Percentiles rank a stretch among this genome's conserved stretches.
Evolutionary conservation across 1,140 invertebrate genomes (phyloP).

Genomic region (Euura lappo): DNA sequence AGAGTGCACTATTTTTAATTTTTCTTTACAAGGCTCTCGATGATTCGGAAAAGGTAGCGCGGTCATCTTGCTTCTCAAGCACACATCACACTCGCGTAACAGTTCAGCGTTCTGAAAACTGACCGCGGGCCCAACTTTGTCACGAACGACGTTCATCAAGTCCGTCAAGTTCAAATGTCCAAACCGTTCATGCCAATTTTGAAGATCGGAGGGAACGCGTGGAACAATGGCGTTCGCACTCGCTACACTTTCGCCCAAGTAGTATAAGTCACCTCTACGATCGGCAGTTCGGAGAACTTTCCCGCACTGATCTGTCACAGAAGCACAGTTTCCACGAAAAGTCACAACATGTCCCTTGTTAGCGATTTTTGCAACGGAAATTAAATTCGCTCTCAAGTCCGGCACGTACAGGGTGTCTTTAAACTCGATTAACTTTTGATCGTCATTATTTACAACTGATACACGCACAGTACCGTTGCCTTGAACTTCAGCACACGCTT

Average conservation of each 20-base stretch:
- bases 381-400: slow-evolving; percentile 32
- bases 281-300: slow-evolving; percentile 13
- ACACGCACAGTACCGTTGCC: slow-evolving; percentile 21
- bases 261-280: slow-evolving; percentile 19
- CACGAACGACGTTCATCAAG: background rate
- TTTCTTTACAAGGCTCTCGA: slow-evolving; percentile 24
- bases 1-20: slow-evolving; percentile 45
- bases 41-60: slow-evolving; percentile 34
- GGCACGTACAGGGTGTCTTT: slow-evolving; percentile 33
- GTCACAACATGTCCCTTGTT: slow-evolving; percentile 26
- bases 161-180: slow-evolving; percentile 19
- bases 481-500: slow-evolving; percentile 13
- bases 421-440: slow-evolving; percentile 21
- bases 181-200: slow-evolving; percentile 16
- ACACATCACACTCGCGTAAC: slow-evolving; percentile 36
- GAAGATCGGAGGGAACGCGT: background rate
- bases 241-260: slow-evolving; percentile 11
- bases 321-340: slow-evolving; percentile 11
- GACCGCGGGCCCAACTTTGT: background rate
- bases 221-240: background rate
- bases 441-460: slow-evolving; percentile 1
- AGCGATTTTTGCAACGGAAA: slow-evolving; percentile 35
- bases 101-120: slow-evolving; percentile 1
- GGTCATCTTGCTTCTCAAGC: slow-evolving; percentile 38
- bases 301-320: background rate